Evolutionary conservation across 2,888 invertebrate genomes (phyloP).

Genomic region (Hybos culiciformis): DNA sequence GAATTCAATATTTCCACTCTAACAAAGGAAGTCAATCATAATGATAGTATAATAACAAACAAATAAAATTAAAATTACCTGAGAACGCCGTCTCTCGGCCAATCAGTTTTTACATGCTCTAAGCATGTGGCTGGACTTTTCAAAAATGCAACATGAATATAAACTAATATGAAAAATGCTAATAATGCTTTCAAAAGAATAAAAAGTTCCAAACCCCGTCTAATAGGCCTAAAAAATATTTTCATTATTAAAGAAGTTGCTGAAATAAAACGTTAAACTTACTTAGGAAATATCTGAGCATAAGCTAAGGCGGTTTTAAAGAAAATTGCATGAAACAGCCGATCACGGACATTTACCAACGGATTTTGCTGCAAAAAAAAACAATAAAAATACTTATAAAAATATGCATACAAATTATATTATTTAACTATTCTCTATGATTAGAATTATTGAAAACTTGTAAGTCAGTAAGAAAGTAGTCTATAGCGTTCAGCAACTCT

Average conservation of each 20-base stretch:
- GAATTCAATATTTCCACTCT: constrained; percentile 4
- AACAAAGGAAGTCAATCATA: not conserved
- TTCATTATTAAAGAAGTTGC: too few species aligned
- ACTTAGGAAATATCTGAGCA: constrained; percentile 76
- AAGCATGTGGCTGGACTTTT: constrained; percentile 87
- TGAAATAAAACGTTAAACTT: constrained; percentile 47
- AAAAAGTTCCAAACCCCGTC: constrained; percentile 27
- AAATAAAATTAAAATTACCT: constrained; percentile 18
- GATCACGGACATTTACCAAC: constrained; percentile 72
- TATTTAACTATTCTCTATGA: too few species aligned
- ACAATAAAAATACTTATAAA: constrained; percentile 1
- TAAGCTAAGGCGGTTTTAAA: constrained; percentile 85
- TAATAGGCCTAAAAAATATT: constrained; percentile 24
- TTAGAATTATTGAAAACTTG: too few species aligned
- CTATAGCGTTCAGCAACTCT: too few species aligned
- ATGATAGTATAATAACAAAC: not conserved
- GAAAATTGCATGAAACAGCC: constrained; percentile 89
- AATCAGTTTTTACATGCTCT: constrained; percentile 70
- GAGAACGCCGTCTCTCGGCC: constrained; percentile 92
- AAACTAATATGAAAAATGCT: constrained; percentile 81
- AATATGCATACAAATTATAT: not conserved
- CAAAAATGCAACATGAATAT: constrained; percentile 90
- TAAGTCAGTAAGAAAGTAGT: too few species aligned
- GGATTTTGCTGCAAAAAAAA: constrained; percentile 44
- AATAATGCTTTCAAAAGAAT: constrained; percentile 50